Base-by-base conservation (phyloP, 2,113 vertebrate genomes). In the Sinocyclocheilus rhinocerous region DNA sequence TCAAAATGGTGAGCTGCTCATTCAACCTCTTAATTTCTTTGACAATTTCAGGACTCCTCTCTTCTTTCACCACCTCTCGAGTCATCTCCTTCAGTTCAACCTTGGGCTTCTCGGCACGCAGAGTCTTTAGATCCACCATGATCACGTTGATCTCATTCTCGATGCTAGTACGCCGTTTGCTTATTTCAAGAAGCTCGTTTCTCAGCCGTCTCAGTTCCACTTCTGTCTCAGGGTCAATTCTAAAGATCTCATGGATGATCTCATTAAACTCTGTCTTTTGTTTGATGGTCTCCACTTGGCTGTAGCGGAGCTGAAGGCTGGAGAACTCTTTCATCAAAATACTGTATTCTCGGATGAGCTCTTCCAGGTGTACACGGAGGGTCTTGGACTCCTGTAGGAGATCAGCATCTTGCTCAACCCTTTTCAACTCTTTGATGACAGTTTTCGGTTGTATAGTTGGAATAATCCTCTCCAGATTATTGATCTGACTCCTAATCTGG, bases 381-480 rank as follows among this genome's bases (percentile, higher is more conserved):
- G 91, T 94, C 83, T 93, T 95, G 10, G 94, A 92, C 85, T 99
- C 97, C 42, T 89, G 93, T 12, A 97, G 0, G 1, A 93, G 88
- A 65, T 96, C 92, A 0, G 95, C 95, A 86, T 98, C 98, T 90
- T 96, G 96, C 87, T 96, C 96, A 6, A 99, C 94, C 86, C 93
- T 95, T 89, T 95, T 97, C 63, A 97, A 93, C 85, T 98, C 96
- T 91, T 99, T 99, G 83, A 96, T 95, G 63, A 99, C 92, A 75
- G 97, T 92, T 91, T 97, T 98, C 16, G 98, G 98, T 84, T 97
- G 95, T 76, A 96, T 94, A 0, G 92, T 94, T 52, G 96, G 94
- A 87, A 98, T 98, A 0, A 95, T 79, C 81, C 93, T 96, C 92
- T 98, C 97, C 39, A 99, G 91, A 12, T 95, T 95, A 77, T 96